Evolutionary conservation across 35 echinoderm and acorn worm genomes (phyloP), one percentile per base, ranked within the genome.

Genomic region (Anneissia japonica): DNA sequence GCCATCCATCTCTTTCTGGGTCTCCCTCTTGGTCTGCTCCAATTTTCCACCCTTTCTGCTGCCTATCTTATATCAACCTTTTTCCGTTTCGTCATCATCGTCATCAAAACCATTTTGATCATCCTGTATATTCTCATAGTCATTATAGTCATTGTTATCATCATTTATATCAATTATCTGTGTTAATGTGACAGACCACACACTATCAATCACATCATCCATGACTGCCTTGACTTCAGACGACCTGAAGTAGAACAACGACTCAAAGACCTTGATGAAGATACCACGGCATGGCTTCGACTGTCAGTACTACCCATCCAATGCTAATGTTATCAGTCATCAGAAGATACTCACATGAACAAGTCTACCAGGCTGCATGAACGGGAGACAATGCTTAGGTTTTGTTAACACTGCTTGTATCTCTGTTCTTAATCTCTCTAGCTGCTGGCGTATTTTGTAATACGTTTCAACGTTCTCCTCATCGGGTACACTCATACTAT

Each of bases 361-460:
- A 29, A 99, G 43, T 84, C 96, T 93, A 32, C 96, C 96, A 29
- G 96, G 96, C 81, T 99, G 96, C 87, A 99, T 88, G 74, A 89
- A 99, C 16, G 96, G 96, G 0, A 99, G 87, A 51, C 92, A 94
- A 72, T 99, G 87, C 45, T 93, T 94, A 11, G 92, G 92, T 39
- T 94, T 91, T 43, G 85, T 91, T 32, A 99, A 91, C 41, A 99
- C 86, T 4, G 77, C 86, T 38, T 92, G 89, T 37, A 99, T 90
- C 56, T 99, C 96, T 74, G 79, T 90, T 32, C 82, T 88, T 16
- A 97, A 81, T 40, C 86, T 97, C 32, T 93, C 89, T 9, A 97
- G 88, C 36, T 97, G 95, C 35, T 97, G 95, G 79, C 95, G 74
- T 34, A 97, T 97, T 79, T 93, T 97, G 82, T 97, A 97, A 73